phyloP scores from a whole-genome alignment of 2,113 vertebrate species.

The Corapipo altera region DNA sequence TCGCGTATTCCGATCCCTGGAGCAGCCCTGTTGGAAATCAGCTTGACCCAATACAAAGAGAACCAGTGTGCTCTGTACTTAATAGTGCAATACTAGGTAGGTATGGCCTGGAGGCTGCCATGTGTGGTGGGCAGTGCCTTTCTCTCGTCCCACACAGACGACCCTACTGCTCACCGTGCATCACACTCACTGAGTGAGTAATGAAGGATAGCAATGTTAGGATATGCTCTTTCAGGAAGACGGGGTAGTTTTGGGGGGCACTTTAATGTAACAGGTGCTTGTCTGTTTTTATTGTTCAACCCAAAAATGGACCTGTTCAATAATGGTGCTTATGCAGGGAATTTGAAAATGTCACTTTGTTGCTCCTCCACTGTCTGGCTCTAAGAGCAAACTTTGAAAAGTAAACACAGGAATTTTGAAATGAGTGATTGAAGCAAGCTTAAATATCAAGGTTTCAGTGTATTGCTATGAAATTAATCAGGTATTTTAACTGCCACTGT shows the following conservation, averaged over 20 bases:
- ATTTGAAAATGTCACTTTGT: neutral
- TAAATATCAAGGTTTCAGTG: neutral
- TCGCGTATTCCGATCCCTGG: slow-evolving; percentile 98
- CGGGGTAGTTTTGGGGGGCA: neutral
- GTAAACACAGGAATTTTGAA: neutral
- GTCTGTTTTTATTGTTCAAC: neutral
- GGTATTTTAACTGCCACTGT: neutral
- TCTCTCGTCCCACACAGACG: fast-evolving
- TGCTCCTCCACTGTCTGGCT: neutral
- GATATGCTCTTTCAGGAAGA: fast-evolving
- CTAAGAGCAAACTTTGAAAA: neutral
- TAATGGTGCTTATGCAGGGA: fast-evolving
- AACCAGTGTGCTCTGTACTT: slow-evolving; percentile 97
- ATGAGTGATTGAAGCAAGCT: neutral
- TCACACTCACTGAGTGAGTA: fast-evolving
- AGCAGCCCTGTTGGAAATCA: slow-evolving; percentile 97
- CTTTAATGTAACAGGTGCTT: no score
- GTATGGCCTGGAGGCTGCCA: slow-evolving; percentile 9
- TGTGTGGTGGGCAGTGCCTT: fast-evolving
- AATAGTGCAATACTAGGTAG: slow-evolving; percentile 99
- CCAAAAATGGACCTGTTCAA: fast-evolving
- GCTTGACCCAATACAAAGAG: slow-evolving; percentile 95
- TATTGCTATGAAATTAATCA: fast-evolving
- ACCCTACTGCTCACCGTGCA: fast-evolving
- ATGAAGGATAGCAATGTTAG: fast-evolving